Evolutionary conservation across 2,888 invertebrate species (phyloP).

Genomic region (Drosophila yooni): DNA sequence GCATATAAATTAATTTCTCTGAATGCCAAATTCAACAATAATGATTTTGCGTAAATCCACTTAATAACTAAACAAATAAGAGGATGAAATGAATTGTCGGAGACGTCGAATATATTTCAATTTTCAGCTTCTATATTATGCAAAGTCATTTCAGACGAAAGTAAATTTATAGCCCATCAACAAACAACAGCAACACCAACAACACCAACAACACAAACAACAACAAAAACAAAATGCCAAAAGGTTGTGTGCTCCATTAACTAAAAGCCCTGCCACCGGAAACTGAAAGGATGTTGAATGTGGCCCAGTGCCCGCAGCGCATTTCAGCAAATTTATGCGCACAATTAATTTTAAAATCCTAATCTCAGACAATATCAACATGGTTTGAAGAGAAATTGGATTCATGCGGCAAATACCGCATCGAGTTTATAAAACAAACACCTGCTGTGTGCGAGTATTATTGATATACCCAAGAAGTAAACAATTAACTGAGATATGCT

Average conservation of each 20-base stretch:
- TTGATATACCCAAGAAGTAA: slow-evolving; percentile 20
- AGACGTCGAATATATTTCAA: slow-evolving; percentile 52
- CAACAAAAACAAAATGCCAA: slow-evolving; percentile 44
- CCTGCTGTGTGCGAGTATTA: slow-evolving; percentile 30
- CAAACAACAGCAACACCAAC: slow-evolving; percentile 17
- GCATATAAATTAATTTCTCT: slow-evolving; percentile 24
- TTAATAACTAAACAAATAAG: slow-evolving; percentile 68
- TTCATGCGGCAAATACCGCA: slow-evolving; percentile 37
- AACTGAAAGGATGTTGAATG: slow-evolving; percentile 45
- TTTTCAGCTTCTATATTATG: slow-evolving; percentile 66
- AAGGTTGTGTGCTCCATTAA: slow-evolving; percentile 68
- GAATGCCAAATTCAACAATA: slow-evolving; percentile 35
- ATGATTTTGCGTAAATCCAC: slow-evolving; percentile 56
- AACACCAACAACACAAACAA: slow-evolving; percentile 17
- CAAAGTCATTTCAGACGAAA: slow-evolving; percentile 71
- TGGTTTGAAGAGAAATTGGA: slow-evolving; percentile 26
- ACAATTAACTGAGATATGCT: background rate
- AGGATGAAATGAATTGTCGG: slow-evolving; percentile 28
- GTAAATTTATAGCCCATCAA: slow-evolving; percentile 66
- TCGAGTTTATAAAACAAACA: slow-evolving; percentile 27
- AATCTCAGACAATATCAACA: slow-evolving; percentile 69
- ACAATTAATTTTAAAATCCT: slow-evolving; percentile 79
- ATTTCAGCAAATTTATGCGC: slow-evolving; percentile 68
- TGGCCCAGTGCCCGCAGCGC: slow-evolving; percentile 13
- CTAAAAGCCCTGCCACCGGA: slow-evolving; percentile 48